A percentile compares a stretch with the other conserved stretches of the same genome.
Conservation (phyloP, 2,113 vertebrate genomes). For the Aix galericulata region DNA sequence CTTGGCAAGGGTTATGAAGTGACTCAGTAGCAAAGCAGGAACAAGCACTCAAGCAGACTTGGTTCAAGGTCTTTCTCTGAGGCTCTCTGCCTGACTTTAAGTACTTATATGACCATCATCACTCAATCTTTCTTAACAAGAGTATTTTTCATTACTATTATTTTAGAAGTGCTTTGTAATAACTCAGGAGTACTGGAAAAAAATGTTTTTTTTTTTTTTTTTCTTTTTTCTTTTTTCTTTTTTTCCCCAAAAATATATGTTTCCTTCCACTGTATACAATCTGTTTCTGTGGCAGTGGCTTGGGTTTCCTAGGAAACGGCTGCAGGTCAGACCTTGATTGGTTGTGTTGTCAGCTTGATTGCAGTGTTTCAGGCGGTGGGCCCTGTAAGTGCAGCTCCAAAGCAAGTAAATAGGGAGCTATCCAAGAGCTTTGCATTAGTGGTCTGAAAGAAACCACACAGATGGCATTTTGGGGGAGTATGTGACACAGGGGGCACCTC, state of each 20-base stretch:
- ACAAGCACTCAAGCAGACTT: not conserved
- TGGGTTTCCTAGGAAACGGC: conserved; percentile 71
- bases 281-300: conserved; percentile 68
- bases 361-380: conserved; percentile 65
- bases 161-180: conserved; percentile 46
- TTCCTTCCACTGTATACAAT: conserved; percentile 65
- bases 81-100: conserved; percentile 17
- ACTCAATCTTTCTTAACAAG: conserved; percentile 62
- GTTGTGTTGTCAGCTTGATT: conserved; percentile 73
- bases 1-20: conserved; percentile 1
- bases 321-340: conserved; percentile 71
- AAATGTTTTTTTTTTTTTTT: not conserved
- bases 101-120: conserved; percentile 47
- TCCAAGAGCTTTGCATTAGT: conserved; percentile 58
- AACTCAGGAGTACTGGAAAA: conserved; percentile 33
- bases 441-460: conserved; percentile 58
- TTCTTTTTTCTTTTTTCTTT: fast-evolving
- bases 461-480: conserved; percentile 34
- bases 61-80: not conserved
- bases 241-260: not conserved
- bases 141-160: conserved; percentile 61
- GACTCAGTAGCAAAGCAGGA: conserved; percentile 8
- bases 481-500: not conserved
- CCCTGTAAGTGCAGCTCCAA: conserved; percentile 47
- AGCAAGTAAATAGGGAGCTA: conserved; percentile 58